These are phyloP conservation scores for Neosilurus mollespiculum DNA, from an alignment of 2,797 vertebrate species.

Conservation along the genomic window DNA sequence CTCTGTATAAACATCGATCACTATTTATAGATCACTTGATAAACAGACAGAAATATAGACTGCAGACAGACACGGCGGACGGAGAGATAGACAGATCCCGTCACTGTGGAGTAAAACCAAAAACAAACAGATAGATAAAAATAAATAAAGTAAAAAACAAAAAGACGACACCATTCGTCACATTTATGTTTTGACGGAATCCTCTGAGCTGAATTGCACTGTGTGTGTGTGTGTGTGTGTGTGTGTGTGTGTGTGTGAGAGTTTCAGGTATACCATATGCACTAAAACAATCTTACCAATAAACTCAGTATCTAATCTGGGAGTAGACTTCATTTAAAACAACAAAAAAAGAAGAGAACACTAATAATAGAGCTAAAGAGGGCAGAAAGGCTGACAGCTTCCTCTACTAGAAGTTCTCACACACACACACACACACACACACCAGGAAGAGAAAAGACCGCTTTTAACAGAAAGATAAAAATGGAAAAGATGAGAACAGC, in stretches of 20 bases:
- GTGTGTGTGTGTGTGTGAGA: background rate
- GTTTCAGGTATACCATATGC: no score
- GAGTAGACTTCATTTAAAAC: background rate
- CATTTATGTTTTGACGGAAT: background rate
- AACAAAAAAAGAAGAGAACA: no score
- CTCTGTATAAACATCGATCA: no score
- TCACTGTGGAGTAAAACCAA: no score
- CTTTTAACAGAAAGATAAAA: constrained; percentile 9
- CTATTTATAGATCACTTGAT: no score
- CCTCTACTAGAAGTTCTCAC: no score
- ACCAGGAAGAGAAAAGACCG: constrained; percentile 7
- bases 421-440: constrained; percentile 1
- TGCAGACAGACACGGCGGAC: background rate
- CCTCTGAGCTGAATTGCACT: background rate
- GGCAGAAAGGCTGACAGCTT: background rate
- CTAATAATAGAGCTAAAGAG: background rate
- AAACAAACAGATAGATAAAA: background rate
- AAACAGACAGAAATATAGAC: background rate
- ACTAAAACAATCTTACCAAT: background rate
- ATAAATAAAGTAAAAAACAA: background rate
- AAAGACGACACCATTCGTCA: background rate
- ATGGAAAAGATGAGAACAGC: constrained; percentile 1
- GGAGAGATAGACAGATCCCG: background rate
- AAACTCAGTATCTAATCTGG: background rate
- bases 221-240: background rate